Evolutionary conservation across 2,113 vertebrate species (phyloP), one percentile per base, ranked within the genome.

Genomic region (Pipa parva): DNA sequence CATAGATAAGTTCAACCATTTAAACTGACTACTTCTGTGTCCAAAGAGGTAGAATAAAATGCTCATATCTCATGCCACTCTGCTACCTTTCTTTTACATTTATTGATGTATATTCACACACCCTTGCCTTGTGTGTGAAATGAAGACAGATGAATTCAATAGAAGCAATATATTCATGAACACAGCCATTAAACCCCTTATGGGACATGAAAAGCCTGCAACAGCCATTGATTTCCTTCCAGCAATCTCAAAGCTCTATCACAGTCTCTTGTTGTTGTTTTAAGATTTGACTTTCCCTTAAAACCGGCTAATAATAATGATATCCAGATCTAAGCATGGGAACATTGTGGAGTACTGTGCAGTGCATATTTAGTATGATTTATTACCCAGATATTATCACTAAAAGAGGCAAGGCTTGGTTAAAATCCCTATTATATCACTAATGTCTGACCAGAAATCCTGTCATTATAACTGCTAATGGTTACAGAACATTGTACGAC

Each of bases 361-460:
- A 24, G 46, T 4, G 27, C 57, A 46, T 33, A 45, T 26, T 61
- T 57, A 63, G 18, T n/a, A 29, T 42, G 42, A 26, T 61, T 49
- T 70, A n/a, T 72, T 60, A 58, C 31, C 22, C 22, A 65, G 55
- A 65, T 36, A n/a, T 71, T 71, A 70, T 68, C 73, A 63, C 55
- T 7, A 68, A 27, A 11, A 51, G 67, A 45, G 46, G n/a, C 39
- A 57, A 21, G 17, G 29, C 5, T 18, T 51, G 27, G n/a, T 28
- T 71, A 27, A 63, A 33, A 13, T 48, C 48, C 54, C 59, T 39
- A 13, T 3, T 0, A 24, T 63, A 63, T 28, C 56, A 51, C 10
- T 59, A 18, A 59, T 46, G 60, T 54, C 57, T 50, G 46, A 45
- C 12, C 36, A 46, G 78, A 84, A 78, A 85, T 81, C 56, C 20